phyloP scores from a whole-genome alignment of 2,113 vertebrate species.

The Leiothrix lutea region DNA sequence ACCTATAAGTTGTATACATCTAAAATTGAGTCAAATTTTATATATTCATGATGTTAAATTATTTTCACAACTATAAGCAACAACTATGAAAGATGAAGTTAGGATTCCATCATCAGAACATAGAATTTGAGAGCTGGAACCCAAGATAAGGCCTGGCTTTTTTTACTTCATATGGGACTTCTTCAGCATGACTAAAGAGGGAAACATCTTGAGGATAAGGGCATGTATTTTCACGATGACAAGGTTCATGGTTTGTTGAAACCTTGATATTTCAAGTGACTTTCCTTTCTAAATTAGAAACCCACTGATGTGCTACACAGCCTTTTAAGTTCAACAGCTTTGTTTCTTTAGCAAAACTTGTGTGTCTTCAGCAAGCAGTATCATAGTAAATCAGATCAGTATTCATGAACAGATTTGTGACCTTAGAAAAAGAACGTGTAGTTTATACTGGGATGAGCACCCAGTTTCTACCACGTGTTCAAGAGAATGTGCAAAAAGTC shows the following conservation, averaged over 20 bases:
- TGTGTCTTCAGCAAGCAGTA: not conserved
- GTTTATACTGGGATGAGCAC: not conserved
- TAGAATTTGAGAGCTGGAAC: not conserved
- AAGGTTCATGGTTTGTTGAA: not conserved
- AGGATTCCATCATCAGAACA: not conserved
- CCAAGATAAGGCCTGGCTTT: not conserved
- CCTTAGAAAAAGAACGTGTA: not conserved
- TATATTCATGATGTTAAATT: not conserved
- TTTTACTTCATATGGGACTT: not conserved
- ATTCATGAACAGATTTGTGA: not conserved
- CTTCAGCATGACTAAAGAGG: not conserved
- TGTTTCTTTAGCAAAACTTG: not conserved
- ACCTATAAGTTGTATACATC: not conserved
- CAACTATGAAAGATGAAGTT: not conserved
- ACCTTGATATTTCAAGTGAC: not conserved
- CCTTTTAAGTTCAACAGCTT: not conserved
- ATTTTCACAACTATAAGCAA: not conserved
- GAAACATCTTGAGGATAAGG: not conserved
- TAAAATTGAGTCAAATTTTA: not conserved
- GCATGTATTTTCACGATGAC: not conserved
- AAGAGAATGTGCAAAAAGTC: not conserved
- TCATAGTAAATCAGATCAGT: not conserved
- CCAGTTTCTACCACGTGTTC: not conserved
- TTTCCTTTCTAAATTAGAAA: not conserved
- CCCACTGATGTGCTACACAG: not conserved